Base-by-base conservation (phyloP, 2,113 vertebrate species). In the Fregata magnificens region DNA sequence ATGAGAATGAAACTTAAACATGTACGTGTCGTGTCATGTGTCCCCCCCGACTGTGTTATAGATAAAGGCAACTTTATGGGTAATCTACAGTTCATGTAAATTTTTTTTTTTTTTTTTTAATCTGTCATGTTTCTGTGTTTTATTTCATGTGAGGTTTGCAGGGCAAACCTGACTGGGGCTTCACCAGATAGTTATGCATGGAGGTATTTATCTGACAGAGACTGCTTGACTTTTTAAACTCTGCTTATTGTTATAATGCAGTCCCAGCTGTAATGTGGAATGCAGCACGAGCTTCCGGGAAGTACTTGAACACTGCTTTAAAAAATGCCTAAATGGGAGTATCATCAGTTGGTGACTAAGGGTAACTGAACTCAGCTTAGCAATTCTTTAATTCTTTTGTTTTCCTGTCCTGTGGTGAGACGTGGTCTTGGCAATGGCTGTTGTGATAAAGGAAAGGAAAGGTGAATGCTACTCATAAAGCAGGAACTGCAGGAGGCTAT, bases 231-330 rank as follows among this genome's bases (percentile, higher is more conserved):
- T 98, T 98, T 91, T 98, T 98, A 90, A 98, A 96, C 98, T 96
- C 95, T 96, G 72, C 69, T 86, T 95, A 97, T 98, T 98, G 96
- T 98, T 98, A 78, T 92, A 88, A 34, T 44, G 59, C 88, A 93
- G 95, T 98, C 98, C 98, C 98, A 96, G 96, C 98, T 97, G 98
- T 97, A 98, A 98, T 98, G 96, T 98, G 98, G 98, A 99, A 99
- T 98, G 98, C 97, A 94, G 94, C 95, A 77, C 7, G 55, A 95
- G 97, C 98, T 99, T 99, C 99, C 98, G 42, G 98, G 98, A 99
- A 99, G 98, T 97, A 96, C 89, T 95, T 42, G 91, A 59, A 25
- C 98, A 45, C 96, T 97, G 97, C 98, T 98, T 93, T 18, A 70
- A 97, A 96, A 98, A 98, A 91, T 97, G 95, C 85, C 93, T 97